Evolutionary conservation across 2,113 vertebrate species (phyloP), one percentile per base, ranked within the genome.

Genomic region (Tyrannus savana): DNA sequence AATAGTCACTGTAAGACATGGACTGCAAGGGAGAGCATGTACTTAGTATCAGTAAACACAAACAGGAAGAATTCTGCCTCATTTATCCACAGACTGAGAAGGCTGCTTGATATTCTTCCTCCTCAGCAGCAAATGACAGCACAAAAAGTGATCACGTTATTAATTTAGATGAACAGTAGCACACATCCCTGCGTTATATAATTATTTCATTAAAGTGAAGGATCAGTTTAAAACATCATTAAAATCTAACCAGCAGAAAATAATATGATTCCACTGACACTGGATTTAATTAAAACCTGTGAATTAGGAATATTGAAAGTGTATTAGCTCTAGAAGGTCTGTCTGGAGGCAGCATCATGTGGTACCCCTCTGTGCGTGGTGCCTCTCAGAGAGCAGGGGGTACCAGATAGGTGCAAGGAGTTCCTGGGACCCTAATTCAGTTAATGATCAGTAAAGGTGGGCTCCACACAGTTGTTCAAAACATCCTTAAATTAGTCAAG

Each of bases 281-380:
- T 93, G 93, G 60, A 92, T 86, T 96, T 95, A 94, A 94, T 96
- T 84, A 84, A 92, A 93, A 90, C 59, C 42, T 52, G 35, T 80
- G 74, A 55, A 31, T 91, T 67, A 93, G 39, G 44, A 90, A 90
- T 77, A 94, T 74, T 74, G 71, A 68, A 83, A 66, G 49, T 31
- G 27, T 25, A 17, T 67, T 83, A 84, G 37, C 33, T 94, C 31
- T 44, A 31, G 53, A 84, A 87, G 50, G 42, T 59, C 58, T 59
- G 53, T 66, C 47, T 59, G 63, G 81, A 91, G 77, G 35, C 55
- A 73, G 47, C 56, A 80, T 25, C 11, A 1, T 23, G 31, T 2
- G 2, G 30, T 56, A 35, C 24, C 16, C 27, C n/a, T 71, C 16
- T 28, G 22, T 0, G 0, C 0, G 3, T 37, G 0, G 0, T 60